Conservation (phyloP, 2,113 vertebrate genomes). For the Limnothrissa miodon region DNA sequence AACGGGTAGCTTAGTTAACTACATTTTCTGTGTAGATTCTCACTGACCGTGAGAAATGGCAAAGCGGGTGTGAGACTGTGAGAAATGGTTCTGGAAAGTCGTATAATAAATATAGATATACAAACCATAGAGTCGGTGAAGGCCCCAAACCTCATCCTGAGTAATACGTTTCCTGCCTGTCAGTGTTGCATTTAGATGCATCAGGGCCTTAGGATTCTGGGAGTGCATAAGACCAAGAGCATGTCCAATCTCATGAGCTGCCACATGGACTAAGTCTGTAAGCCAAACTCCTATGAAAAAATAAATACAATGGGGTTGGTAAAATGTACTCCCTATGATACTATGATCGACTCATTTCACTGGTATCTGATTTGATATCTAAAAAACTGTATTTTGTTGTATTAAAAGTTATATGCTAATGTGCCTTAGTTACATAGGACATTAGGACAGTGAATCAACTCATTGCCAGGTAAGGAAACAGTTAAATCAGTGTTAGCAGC, state of each 20-base stretch:
- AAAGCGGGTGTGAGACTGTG: too few species aligned
- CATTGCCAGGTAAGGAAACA: too few species aligned
- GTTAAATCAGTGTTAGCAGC: too few species aligned
- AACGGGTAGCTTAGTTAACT: too few species aligned
- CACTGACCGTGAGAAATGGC: too few species aligned
- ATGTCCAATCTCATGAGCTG: conserved; percentile 93
- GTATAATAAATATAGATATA: too few species aligned
- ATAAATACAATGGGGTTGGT: neutral
- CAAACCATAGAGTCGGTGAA: conserved; percentile 89
- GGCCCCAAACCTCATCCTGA: conserved; percentile 94
- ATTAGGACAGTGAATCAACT: too few species aligned
- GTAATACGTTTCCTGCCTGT: conserved; percentile 87
- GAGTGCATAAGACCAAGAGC: conserved; percentile 96
- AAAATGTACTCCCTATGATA: neutral
- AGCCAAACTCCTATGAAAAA: conserved; percentile 87
- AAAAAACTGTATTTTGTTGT: neutral
- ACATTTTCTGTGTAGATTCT: too few species aligned
- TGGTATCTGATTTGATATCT: too few species aligned
- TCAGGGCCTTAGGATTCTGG: conserved; percentile 81
- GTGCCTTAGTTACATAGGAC: neutral
- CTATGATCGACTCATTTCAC: too few species aligned
- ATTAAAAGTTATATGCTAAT: neutral
- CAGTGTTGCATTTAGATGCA: conserved; percentile 95
- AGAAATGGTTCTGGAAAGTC: too few species aligned
- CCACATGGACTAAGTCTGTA: conserved; percentile 92